Evolutionary conservation across 2,888 invertebrate genomes (phyloP), one percentile per base, ranked within the genome.

Genomic region (Hipparchia semele): DNA sequence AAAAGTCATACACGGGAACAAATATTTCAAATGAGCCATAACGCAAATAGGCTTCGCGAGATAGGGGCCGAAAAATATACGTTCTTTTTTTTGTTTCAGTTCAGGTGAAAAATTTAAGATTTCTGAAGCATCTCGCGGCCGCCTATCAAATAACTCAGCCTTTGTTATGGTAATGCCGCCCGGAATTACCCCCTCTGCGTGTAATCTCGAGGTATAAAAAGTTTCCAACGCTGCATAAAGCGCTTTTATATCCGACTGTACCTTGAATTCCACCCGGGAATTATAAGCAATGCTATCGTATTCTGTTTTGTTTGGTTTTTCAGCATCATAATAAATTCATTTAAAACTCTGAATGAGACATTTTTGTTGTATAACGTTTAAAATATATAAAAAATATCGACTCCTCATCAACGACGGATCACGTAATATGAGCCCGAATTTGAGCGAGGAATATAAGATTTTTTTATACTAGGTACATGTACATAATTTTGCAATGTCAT

Each of bases 101-200:
- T 79, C 83, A 87, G 84, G 87, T 88, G 88, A 87, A 89, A 88
- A 88, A 86, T 86, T 82, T 83, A 82, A 82, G 86, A 85, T 84
- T 83, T 80, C 75, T 72, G 70, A 74, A 78, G 76, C 76, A 74
- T 73, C 78, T 70, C 73, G 76, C 71, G 72, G 71, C 70, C 83
- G 84, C 84, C 89, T 88, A 88, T 90, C 90, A 89, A 90, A 91
- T 91, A 90, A 91, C 91, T 89, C 87, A 85, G 86, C 85, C 88
- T 91, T 91, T 91, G 91, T 91, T 89, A 92, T 91, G 91, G 86
- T 90, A 91, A 92, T 92, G 83, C 81, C 82, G 80, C 80, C 82
- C 83, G 76, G 87, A 90, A 91, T 91, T 89, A 90, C 88, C 85
- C 84, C 83, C 80, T 82, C 86, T 79, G 83, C 80, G 85, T 83